These are phyloP conservation scores for Labia minor DNA, from an alignment of 2,888 invertebrate species.

Conservation along the genomic window DNA sequence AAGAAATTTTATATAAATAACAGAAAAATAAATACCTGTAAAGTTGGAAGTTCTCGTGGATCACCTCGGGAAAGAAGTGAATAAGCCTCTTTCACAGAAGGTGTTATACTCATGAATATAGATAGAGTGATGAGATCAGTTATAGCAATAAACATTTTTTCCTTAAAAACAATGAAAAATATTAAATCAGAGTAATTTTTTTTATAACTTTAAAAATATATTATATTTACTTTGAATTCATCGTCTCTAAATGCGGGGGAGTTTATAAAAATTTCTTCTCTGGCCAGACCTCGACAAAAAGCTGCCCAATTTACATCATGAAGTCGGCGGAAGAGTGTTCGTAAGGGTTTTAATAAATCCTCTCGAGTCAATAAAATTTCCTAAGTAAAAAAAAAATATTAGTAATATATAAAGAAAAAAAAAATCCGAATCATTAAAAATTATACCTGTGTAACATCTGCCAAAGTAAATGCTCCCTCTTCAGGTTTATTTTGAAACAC, in stretches of 20 bases:
- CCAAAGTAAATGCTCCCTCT: conserved; percentile 68
- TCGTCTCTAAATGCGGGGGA: conserved; percentile 48
- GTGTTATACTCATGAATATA: conserved; percentile 70
- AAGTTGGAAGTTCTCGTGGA: conserved; percentile 37
- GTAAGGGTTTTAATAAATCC: conserved; percentile 77
- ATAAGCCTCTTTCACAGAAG: conserved; percentile 59
- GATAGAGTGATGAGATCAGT: conserved; percentile 78
- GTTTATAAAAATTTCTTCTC: conserved; percentile 42
- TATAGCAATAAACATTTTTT: conserved; percentile 71
- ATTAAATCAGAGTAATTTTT: neutral
- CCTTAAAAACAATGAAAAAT: conserved; percentile 33
- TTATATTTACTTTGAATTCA: conserved; percentile 44
- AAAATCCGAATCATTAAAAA: neutral
- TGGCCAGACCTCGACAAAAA: conserved; percentile 63
- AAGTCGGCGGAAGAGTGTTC: conserved; percentile 71
- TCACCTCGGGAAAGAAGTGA: conserved; percentile 42
- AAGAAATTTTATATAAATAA: conserved; percentile 5
- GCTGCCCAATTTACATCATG: conserved; percentile 69
- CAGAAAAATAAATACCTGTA: conserved; percentile 33
- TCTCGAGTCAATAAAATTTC: conserved; percentile 79
- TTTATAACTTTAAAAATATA: conserved; percentile 15
- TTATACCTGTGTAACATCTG: conserved; percentile 61
- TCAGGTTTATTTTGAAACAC: conserved; percentile 79
- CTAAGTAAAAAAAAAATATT: conserved; percentile 38
- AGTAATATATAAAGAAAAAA: neutral